Conservation (phyloP, 2,888 invertebrate species). For the Epirrhoe tristata region DNA sequence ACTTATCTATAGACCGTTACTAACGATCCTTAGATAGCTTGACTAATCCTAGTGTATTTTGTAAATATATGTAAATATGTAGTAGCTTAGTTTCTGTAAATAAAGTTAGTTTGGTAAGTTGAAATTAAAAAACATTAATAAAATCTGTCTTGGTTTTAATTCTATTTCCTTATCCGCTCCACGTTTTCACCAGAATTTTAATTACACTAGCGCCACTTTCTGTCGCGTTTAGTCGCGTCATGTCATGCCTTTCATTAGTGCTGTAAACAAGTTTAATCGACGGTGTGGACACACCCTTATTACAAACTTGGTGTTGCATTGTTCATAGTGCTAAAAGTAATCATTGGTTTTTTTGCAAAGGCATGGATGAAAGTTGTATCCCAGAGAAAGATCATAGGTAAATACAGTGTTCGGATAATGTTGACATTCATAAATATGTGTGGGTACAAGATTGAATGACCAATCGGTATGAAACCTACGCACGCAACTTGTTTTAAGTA, state of each 20-base stretch:
- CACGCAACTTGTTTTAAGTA: conserved; percentile 20
- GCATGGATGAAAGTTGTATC: too few species aligned
- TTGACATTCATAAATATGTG: neutral
- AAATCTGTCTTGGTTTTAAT: too few species aligned
- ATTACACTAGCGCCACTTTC: conserved; percentile 58
- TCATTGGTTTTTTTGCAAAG: neutral
- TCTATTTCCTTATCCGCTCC: neutral
- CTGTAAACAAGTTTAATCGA: conserved; percentile 78
- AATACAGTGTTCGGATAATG: neutral
- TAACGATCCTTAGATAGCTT: too few species aligned
- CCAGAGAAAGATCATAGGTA: too few species aligned
- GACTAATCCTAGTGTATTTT: too few species aligned
- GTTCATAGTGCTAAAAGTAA: neutral
- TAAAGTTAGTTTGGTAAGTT: too few species aligned
- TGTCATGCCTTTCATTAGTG: conserved; percentile 74
- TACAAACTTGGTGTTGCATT: conserved; percentile 40
- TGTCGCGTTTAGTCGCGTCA: conserved; percentile 60
- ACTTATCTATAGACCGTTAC: too few species aligned
- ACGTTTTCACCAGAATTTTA: conserved; percentile 59
- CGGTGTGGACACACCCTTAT: conserved; percentile 64
- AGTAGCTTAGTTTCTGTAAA: too few species aligned
- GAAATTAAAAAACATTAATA: too few species aligned
- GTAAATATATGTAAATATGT: too few species aligned
- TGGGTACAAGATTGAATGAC: conserved; percentile 7
- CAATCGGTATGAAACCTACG: conserved; percentile 23